phyloP scores from a whole-genome alignment of 2,888 invertebrate species.

The Pseudanteris insignis region DNA sequence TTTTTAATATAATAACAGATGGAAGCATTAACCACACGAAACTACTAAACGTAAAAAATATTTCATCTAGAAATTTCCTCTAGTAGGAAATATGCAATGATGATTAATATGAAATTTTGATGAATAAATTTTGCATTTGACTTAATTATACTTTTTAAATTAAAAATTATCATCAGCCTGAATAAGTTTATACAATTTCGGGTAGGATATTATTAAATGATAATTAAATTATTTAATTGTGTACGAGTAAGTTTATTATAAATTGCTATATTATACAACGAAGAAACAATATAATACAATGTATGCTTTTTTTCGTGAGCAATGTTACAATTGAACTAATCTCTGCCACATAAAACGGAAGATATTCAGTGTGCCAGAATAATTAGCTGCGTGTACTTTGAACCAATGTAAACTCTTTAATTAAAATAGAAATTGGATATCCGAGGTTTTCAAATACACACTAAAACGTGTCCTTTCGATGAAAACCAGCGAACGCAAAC shows the following conservation, averaged over 20 bases:
- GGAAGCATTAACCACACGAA: no score
- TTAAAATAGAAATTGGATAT: constrained; percentile 21
- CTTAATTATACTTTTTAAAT: no score
- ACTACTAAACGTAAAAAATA: no score
- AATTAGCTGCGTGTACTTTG: constrained; percentile 14
- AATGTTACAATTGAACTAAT: constrained; percentile 29
- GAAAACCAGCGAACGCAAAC: constrained; percentile 6
- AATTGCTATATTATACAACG: constrained; percentile 39
- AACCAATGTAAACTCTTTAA: constrained; percentile 24
- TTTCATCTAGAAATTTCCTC: no score
- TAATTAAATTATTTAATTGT: constrained; percentile 10
- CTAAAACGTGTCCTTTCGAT: constrained; percentile 33
- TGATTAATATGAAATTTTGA: no score
- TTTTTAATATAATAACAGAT: constrained; percentile 41
- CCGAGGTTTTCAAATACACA: constrained; percentile 18
- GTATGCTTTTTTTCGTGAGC: constrained; percentile 37
- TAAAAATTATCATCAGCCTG: no score
- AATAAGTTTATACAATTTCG: no score
- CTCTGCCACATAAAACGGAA: no score
- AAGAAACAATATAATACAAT: constrained; percentile 40
- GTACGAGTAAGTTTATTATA: constrained; percentile 31
- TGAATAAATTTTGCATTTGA: no score
- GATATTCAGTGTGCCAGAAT: constrained; percentile 10
- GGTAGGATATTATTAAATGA: background rate
- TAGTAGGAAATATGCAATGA: no score